These are phyloP conservation scores for Molanna angustata DNA, from an alignment of 2,888 invertebrate species.

Conservation along the genomic window DNA sequence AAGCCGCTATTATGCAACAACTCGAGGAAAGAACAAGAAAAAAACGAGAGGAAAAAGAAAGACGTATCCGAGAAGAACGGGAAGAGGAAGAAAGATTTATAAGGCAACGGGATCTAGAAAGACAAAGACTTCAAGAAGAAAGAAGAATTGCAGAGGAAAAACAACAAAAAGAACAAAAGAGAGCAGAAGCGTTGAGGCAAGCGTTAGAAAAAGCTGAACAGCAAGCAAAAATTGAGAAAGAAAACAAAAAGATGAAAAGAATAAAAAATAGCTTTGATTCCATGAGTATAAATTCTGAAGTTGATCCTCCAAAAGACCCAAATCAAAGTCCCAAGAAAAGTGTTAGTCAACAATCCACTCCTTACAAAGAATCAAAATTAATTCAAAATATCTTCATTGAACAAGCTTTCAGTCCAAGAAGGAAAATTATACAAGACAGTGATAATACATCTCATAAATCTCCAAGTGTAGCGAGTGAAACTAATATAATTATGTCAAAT, in stretches of 20 bases:
- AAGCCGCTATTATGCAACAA: constrained; percentile 81
- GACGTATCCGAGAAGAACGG: constrained; percentile 70
- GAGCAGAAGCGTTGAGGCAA: constrained; percentile 71
- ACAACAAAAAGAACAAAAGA: constrained; percentile 67
- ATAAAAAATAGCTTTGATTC: constrained; percentile 33
- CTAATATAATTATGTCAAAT: constrained; percentile 27
- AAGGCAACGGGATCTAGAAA: constrained; percentile 69
- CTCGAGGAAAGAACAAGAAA: constrained; percentile 77
- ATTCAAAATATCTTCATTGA: constrained; percentile 31
- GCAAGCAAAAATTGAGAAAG: constrained; percentile 67
- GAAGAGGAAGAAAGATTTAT: constrained; percentile 77
- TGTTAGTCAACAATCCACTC: constrained; percentile 12
- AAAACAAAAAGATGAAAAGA: constrained; percentile 45
- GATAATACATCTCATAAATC: constrained; percentile 4
- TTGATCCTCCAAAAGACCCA: constrained; percentile 26
- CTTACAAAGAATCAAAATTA: constrained; percentile 24
- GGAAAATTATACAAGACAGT: constrained; percentile 20
- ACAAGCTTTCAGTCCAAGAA: constrained; percentile 28
- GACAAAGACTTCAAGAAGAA: constrained; percentile 69
- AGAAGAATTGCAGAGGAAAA: constrained; percentile 63
- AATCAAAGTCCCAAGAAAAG: constrained; percentile 18
- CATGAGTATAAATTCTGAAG: constrained; percentile 26
- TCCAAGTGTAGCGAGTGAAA: constrained; percentile 18
- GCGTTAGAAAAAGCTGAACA: constrained; percentile 77
- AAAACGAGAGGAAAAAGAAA: constrained; percentile 73